A percentile compares a stretch with the other conserved stretches of the same genome.
phyloP scores from a whole-genome alignment of 2,113 vertebrate species.

The Octodon degus region DNA sequence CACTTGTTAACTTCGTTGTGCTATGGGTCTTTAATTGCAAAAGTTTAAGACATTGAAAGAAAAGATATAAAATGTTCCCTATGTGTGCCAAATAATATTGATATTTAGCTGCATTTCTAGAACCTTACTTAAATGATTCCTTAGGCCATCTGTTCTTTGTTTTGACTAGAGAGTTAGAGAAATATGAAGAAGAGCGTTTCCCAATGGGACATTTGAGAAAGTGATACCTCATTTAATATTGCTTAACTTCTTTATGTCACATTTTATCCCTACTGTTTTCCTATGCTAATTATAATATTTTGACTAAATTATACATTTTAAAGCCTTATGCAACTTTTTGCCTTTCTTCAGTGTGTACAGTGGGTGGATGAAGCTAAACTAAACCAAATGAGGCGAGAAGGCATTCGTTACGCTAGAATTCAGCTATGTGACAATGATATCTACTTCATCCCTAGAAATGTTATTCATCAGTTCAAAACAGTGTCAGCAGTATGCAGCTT shows the following conservation, averaged over 20 bases:
- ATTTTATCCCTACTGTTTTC: background rate
- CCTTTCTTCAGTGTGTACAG: conserved; percentile 93
- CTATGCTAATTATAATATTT: conserved; percentile 48
- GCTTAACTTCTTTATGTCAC: conserved; percentile 20
- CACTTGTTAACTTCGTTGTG: background rate
- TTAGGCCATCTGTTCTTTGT: background rate
- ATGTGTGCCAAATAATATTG: background rate
- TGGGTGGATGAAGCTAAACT: conserved; percentile 99
- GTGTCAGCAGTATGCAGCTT: conserved; percentile 99
- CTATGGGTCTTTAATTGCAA: background rate
- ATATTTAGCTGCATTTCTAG: conserved; percentile 6
- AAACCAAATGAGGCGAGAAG: conserved; percentile 98
- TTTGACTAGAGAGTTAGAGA: background rate
- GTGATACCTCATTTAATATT: background rate
- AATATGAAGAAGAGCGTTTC: background rate
- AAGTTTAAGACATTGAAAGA: background rate
- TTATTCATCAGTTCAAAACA: conserved; percentile 99
- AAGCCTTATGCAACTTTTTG: conserved; percentile 72
- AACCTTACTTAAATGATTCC: background rate
- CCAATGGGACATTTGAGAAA: background rate
- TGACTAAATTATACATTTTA: conserved; percentile 58
- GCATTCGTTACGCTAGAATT: conserved; percentile 95
- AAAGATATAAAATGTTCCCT: conserved; percentile 8
- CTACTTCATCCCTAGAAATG: conserved; percentile 99
- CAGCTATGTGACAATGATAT: conserved; percentile 98